These are phyloP conservation scores for Athalia circularis DNA, from an alignment of 2,888 invertebrate species.

Conservation along the genomic window DNA sequence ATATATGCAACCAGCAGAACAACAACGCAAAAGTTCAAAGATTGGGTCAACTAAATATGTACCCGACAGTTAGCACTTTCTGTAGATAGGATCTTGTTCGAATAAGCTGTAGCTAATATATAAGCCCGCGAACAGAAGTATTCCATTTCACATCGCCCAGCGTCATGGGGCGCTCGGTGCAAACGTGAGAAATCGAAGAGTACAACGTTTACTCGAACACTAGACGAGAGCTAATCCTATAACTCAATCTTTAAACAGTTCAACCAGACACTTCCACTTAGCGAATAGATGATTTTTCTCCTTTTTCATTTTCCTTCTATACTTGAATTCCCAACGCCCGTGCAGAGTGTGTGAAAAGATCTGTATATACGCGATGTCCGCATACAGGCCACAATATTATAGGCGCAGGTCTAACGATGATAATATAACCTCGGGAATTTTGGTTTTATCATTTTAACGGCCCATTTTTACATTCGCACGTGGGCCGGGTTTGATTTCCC, in stretches of 20 bases:
- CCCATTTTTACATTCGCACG: conserved; percentile 4
- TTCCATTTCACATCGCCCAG: conserved; percentile 14
- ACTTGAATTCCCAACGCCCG: too few species aligned
- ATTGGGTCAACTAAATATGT: conserved; percentile 13
- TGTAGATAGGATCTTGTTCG: conserved; percentile 17
- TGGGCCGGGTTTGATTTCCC: not conserved
- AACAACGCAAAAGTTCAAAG: conserved; percentile 1
- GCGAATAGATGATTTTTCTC: not conserved
- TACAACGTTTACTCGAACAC: not conserved
- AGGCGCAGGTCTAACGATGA: too few species aligned
- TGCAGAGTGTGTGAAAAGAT: too few species aligned
- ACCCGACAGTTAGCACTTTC: conserved; percentile 14
- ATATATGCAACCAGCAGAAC: not conserved
- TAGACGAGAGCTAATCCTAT: not conserved
- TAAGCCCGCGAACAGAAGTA: not conserved
- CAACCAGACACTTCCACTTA: too few species aligned
- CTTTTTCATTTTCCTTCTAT: too few species aligned
- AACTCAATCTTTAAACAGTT: too few species aligned
- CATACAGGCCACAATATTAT: too few species aligned
- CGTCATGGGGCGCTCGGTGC: not conserved
- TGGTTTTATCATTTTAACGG: not conserved
- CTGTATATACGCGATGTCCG: too few species aligned
- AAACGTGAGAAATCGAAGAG: not conserved
- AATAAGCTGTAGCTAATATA: conserved; percentile 7
- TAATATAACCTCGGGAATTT: too few species aligned